Conservation (phyloP, 2,888 invertebrate species). For the Pristionchus japonicus region DNA sequence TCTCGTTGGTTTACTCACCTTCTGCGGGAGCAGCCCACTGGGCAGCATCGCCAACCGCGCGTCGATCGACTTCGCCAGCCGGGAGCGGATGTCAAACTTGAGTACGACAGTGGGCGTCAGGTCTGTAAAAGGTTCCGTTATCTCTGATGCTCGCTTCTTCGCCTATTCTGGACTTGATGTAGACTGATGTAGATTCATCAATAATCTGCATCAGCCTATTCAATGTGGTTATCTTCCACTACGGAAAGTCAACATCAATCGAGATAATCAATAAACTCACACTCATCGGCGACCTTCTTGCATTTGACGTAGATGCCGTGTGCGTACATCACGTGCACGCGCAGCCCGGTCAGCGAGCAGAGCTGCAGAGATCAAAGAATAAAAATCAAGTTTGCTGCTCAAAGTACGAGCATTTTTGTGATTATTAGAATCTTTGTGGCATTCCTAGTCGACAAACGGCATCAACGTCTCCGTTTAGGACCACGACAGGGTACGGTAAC, state of each 20-base stretch:
- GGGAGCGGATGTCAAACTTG: conserved; percentile 2
- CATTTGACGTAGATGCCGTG: conserved; percentile 1
- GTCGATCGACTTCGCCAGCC: neutral
- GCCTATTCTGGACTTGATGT: too few relatives aligned
- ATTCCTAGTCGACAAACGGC: too few relatives aligned
- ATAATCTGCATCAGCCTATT: too few relatives aligned
- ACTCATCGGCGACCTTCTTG: neutral
- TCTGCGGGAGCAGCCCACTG: neutral
- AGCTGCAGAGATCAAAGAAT: too few relatives aligned
- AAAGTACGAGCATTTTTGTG: too few relatives aligned
- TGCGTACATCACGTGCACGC: neutral
- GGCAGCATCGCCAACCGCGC: neutral
- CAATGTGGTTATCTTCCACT: too few relatives aligned
- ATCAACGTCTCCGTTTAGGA: too few relatives aligned
- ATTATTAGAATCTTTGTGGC: too few relatives aligned
- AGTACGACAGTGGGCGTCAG: neutral
- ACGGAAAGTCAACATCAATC: neutral
- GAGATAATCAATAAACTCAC: neutral
- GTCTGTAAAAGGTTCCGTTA: neutral
- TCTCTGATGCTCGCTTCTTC: too few relatives aligned
- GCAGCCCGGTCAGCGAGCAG: conserved; percentile 40
- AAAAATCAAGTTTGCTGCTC: too few relatives aligned
- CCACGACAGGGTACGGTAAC: too few relatives aligned
- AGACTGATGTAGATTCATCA: too few relatives aligned
- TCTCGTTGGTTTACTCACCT: neutral